These are phyloP conservation scores for Falcaria lacertinaria DNA, from an alignment of 2,888 invertebrate species.

Conservation along the genomic window DNA sequence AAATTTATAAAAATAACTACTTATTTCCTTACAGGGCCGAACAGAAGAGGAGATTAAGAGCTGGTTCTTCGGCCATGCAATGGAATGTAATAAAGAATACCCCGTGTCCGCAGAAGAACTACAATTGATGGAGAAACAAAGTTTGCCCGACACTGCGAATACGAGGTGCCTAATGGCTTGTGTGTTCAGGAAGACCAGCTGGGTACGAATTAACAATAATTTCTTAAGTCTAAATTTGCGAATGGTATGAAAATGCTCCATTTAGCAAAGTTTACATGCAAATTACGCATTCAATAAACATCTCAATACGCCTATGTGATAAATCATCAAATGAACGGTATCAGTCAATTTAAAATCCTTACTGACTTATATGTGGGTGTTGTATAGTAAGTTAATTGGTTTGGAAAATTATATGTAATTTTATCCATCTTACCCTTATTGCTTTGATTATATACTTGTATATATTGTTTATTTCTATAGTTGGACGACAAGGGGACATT, in stretches of 20 bases:
- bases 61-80: slow-evolving; percentile 46
- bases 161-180: slow-evolving; percentile 71
- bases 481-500: slow-evolving; percentile 60
- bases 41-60: slow-evolving; percentile 48
- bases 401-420: no score
- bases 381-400: no score
- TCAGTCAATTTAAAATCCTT: no score
- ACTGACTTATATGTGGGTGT: no score
- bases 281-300: no score
- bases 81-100: slow-evolving; percentile 50
- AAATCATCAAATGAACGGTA: no score
- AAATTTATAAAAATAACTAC: background rate
- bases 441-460: background rate
- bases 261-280: no score
- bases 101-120: slow-evolving; percentile 46
- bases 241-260: no score
- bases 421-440: background rate
- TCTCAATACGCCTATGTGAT: no score
- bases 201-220: slow-evolving; percentile 44
- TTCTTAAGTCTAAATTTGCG: no score
- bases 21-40: slow-evolving; percentile 38
- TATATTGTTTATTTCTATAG: slow-evolving; percentile 27
- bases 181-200: slow-evolving; percentile 56
- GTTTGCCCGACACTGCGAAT: slow-evolving; percentile 49
- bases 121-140: slow-evolving; percentile 45